A percentile compares a stretch with the other conserved stretches of the same genome.
phyloP scores from a whole-genome alignment of 1,140 invertebrate species.

The Chymomyza costata region DNA sequence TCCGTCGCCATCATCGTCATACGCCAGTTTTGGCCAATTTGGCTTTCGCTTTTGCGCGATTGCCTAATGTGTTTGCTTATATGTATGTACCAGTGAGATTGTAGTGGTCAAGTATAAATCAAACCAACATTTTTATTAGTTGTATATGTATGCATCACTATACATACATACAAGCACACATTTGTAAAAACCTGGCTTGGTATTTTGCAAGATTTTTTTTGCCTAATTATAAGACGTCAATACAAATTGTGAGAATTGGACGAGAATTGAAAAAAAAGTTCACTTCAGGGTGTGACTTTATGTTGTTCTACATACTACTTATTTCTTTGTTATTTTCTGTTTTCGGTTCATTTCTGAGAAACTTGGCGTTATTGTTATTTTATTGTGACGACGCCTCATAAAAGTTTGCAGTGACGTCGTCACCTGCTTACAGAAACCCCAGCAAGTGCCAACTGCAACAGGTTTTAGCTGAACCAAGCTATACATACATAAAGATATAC shows the following conservation, averaged over 20 bases:
- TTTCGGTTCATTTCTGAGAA: too few species aligned
- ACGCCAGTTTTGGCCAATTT: conserved; percentile 64
- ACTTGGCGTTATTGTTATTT: too few species aligned
- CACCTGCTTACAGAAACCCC: too few species aligned
- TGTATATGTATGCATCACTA: not conserved
- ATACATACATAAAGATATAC: too few species aligned
- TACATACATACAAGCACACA: conserved; percentile 23
- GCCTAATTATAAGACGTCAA: conserved; percentile 60
- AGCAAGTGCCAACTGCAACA: too few species aligned
- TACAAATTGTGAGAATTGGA: conserved; percentile 67
- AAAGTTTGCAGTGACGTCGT: too few species aligned
- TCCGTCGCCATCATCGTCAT: conserved; percentile 43
- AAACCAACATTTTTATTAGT: conserved; percentile 34
- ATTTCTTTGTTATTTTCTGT: not conserved
- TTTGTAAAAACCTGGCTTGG: conserved; percentile 33
- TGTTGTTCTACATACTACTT: not conserved
- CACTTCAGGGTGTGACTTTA: conserved; percentile 48
- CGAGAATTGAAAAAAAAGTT: conserved; percentile 35
- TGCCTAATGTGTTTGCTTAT: conserved; percentile 49
- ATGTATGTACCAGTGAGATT: too few species aligned
- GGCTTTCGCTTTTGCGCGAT: conserved; percentile 68
- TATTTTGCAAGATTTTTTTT: conserved; percentile 70
- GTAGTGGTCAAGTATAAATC: conserved; percentile 55
- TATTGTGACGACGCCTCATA: too few species aligned
- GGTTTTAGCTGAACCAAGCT: too few species aligned